Evolutionary conservation across 2,888 invertebrate genomes (phyloP).

Genomic region (Mellilla xanthometata): DNA sequence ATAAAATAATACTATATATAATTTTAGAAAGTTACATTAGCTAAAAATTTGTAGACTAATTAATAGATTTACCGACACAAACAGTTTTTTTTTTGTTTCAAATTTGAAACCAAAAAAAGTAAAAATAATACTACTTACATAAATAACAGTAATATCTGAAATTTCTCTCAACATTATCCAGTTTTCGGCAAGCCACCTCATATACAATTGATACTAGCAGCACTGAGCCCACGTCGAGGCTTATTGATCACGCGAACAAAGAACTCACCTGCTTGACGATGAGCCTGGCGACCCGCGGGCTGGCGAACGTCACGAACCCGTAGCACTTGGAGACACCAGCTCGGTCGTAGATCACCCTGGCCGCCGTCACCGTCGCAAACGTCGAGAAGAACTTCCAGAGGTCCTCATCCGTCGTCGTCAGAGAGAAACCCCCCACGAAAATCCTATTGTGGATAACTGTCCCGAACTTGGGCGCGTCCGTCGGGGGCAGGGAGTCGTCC

Average conservation of each 20-base stretch:
- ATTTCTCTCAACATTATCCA: no score
- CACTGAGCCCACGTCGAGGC: not conserved
- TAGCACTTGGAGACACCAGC: slow-evolving; percentile 98
- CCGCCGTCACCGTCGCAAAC: slow-evolving; percentile 94
- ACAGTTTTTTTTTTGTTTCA: no score
- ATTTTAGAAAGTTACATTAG: no score
- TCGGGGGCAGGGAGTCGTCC: slow-evolving; percentile 69
- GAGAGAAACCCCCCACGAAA: slow-evolving; percentile 97
- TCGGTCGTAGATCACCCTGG: slow-evolving; percentile 96
- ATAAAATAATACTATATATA: no score
- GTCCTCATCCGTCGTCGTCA: slow-evolving; percentile 96
- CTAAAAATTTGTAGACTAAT: no score
- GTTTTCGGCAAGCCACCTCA: no score
- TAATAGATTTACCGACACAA: no score
- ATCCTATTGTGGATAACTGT: slow-evolving; percentile 97
- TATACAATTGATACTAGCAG: no score
- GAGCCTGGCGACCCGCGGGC: slow-evolving; percentile 73
- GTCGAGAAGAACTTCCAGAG: slow-evolving; percentile 95
- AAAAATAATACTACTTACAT: no score
- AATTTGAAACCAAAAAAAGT: no score
- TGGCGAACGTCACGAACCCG: slow-evolving; percentile 89
- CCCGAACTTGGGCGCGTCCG: slow-evolving; percentile 84
- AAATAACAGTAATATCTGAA: no score
- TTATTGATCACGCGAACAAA: slow-evolving; percentile 24
- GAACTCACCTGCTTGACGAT: slow-evolving; percentile 76